Base-by-base conservation (phyloP, 2,797 vertebrate species). In the Hydrophis major region DNA sequence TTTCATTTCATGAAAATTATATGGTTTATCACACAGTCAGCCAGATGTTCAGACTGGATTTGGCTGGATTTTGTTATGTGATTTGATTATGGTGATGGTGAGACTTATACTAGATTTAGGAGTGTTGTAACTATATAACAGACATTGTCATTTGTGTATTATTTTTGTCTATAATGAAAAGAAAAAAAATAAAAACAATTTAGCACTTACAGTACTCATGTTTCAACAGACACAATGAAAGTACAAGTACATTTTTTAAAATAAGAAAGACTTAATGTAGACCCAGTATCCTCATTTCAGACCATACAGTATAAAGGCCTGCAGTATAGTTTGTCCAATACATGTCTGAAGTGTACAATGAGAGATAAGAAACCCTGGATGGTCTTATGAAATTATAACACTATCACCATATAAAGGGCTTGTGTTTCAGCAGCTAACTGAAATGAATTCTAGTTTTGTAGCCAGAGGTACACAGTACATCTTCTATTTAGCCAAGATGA, bases 401-500 rank as follows among this genome's bases (percentile, higher is more conserved):
- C 92, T 95, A 93, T 95, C 92, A 56, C 89, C 25, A 20, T 59
- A 56, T 91, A 93, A 74, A 93, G 93, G 92, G 60, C 60, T 94
- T 94, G 63, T 88, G 92, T 86, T 93, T 95, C 93, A 92, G 94
- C 13, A 95, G 93, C 32, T 86, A 90, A 93, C 89, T 90, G 95
- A 95, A 96, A 97, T 89, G 95, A 95, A 96, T 95, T 95, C 88
- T 87, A 89, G 93, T 90, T 91, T 90, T 90, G 57, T 94, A 94
- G 93, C 94, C 93, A 92, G 89, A 90, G 95, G 94, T 74, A 89
- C 92, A 88, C 86, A 92, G 93, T 61, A 87, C 93, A 94, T 92
- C 95, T 96, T 95, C 94, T 94, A 22, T 96, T 96, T 93, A 95
- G 88, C 91, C 90, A 92, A 96, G 93, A 93, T 90, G 90, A 90